Percentiles rank a stretch among this genome's conserved stretches.
Evolutionary conservation across 2,888 invertebrate species (phyloP).

Genomic region (Coleophora deauratella): DNA sequence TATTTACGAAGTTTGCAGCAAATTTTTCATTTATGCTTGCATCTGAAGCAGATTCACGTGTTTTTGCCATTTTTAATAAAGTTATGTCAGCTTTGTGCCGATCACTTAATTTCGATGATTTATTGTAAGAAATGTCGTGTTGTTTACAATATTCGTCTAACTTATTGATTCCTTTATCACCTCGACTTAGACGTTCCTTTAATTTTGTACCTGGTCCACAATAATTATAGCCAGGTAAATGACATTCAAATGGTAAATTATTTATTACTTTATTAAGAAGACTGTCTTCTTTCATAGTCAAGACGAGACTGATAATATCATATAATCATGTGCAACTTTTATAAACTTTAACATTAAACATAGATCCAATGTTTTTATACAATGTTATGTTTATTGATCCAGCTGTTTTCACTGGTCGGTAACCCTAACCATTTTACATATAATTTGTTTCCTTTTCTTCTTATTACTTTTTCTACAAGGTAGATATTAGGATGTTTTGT

Average conservation of each 20-base stretch:
- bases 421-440: conserved; percentile 3
- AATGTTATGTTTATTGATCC: background rate
- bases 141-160: conserved; percentile 16
- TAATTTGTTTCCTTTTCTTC: conserved; percentile 1
- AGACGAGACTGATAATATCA: background rate
- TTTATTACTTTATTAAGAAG: background rate
- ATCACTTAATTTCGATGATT: conserved; percentile 11
- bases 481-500: background rate
- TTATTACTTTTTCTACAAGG: conserved; percentile 22
- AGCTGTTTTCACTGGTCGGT: background rate
- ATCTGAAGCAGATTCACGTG: background rate
- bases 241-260: background rate
- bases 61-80: too few relatives aligned
- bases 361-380: background rate
- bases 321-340: too few relatives aligned
- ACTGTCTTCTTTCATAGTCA: background rate
- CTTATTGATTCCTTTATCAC: conserved; percentile 26
- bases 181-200: conserved; percentile 8
- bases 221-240: conserved; percentile 19
- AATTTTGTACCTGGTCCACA: conserved; percentile 21
- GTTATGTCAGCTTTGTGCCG: conserved; percentile 31
- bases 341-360: too few relatives aligned
- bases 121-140: conserved; percentile 16
- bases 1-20: conserved; percentile 7
- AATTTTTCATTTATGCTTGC: conserved; percentile 7